phyloP scores from a whole-genome alignment of 2,113 vertebrate genomes.

The Oxygymnocypris stewartii region DNA sequence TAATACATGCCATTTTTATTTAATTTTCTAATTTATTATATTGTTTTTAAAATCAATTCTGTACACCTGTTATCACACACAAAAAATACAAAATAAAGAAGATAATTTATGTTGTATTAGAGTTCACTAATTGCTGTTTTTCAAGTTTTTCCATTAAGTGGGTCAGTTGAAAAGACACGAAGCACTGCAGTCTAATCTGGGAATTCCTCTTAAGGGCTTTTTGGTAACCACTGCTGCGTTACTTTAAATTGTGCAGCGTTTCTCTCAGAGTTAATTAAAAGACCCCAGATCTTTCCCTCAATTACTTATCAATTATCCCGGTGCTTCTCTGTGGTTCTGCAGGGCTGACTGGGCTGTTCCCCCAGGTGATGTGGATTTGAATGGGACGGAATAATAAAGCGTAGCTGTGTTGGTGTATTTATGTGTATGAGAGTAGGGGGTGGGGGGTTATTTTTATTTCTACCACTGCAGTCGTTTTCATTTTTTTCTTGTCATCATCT shows the following conservation, averaged over 20 bases:
- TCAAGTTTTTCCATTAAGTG: constrained; percentile 18
- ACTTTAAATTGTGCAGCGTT: constrained; percentile 28
- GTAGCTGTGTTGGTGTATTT: constrained; percentile 2
- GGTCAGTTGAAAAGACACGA: constrained; percentile 18
- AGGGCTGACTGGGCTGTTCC: constrained; percentile 18
- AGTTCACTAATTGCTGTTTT: no score
- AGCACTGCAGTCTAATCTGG: background rate
- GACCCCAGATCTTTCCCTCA: constrained; percentile 38
- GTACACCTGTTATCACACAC: no score
- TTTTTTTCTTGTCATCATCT: constrained; percentile 46
- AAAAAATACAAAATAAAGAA: no score
- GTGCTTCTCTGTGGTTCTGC: constrained; percentile 30
- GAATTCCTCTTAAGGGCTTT: constrained; percentile 1
- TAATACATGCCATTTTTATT: no score
- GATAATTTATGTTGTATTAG: no score
- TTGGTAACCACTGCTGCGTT: constrained; percentile 15
- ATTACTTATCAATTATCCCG: constrained; percentile 49
- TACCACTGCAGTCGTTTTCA: constrained; percentile 52
- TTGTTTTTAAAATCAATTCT: no score
- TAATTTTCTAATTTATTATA: no score
- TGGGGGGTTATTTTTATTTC: constrained; percentile 51
- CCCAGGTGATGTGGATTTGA: constrained; percentile 1
- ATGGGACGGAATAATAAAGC: constrained; percentile 19
- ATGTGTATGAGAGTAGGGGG: constrained; percentile 18
- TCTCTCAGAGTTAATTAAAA: constrained; percentile 46